Evolutionary conservation across 2,113 vertebrate genomes (phyloP), one percentile per base, ranked within the genome.

Genomic region (Oncorhynchus mykiss): DNA sequence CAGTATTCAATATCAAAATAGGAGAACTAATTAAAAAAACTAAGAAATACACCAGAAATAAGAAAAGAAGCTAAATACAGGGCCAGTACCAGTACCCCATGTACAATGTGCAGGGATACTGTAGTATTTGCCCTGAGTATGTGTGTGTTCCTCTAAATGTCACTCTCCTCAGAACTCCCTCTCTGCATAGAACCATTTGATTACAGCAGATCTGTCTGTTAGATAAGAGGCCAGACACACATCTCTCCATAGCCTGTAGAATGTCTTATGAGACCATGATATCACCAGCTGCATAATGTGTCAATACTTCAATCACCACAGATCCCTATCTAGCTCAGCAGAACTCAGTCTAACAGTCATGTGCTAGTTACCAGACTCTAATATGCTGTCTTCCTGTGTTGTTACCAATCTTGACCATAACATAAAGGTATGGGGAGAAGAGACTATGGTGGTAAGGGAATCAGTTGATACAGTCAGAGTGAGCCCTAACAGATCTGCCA

Each of bases 401-500:
- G 72, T 80, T 77, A 67, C 64, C 86, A 68, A 39, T 86, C 71
- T 78, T 74, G 78, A 27, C 31, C 25, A 31, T 71, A 68, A 20
- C 69, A 78, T 82, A 60, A 70, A 7, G 25, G 72, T 82, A 81
- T 74, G 67, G 62, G 27, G 75, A 66, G 70, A 80, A 74, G 76
- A 74, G 62, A 64, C 72, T 3, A 22, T 20, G 14, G 51, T 54
- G 51, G 3, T 16, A 29, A 78, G 74, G 76, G 54, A 81, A 82
- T 82, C 76, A 75, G 80, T 70, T 74, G 64, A 39, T 29, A 70
- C 68, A 71, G 60, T 72, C 48, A 27, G 51, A 25, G 27, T 27
- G 59, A 62, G 59, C 59, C 59, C 59, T 9, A 60, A 24, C 80
- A 29, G 73, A 75, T 18, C 79, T 81, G 75, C 66, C 69, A 77